Evolutionary conservation across 2,888 invertebrate genomes (phyloP), one percentile per base, ranked within the genome.

Genomic region (Linnaemya tessellans): DNA sequence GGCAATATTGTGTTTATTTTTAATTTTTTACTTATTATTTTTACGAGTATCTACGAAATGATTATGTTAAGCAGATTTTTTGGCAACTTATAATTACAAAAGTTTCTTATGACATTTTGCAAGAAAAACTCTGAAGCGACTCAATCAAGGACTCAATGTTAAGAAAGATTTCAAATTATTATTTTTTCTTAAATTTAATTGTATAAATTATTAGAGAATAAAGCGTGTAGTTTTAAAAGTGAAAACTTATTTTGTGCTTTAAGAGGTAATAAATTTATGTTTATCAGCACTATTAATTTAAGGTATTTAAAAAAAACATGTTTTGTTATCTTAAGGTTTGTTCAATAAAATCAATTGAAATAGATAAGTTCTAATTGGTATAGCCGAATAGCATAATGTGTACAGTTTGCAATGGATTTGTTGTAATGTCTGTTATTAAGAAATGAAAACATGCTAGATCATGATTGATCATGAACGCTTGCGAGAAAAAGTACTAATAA

Each of bases 71-170:
- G 88, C 88, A 88, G 91, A 90, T 90, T 90, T 81, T 89, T 89
- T 89, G 89, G 88, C 89, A 91, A 91, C 89, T 90, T 90, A 89
- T 90, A 90, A 91, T 90, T 90, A 90, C 91, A 89, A 90, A 90
- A 90, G 91, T 90, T 91, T 90, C 90, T 70, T 75, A 80, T 80
- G 84, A 85, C 85, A 85, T 79, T 77, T 84, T 62, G 43, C 73
- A 62, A 78, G 43, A 73, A 54, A 60, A 78, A 41, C 56, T 54
- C 10, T 38, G 58, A 43, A 56, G 18, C 60, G 68, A 68, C 43
- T 60, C 41, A 67, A 67, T 74, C 11, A 64, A 41, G 67, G 74
- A 68, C 35, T 60, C 51, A 67, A 65, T 73, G 18, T 56, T 65
- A 73, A 67, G 60, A 58, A 64, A 58, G n/a, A 73, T 58, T 62